phyloP scores from a whole-genome alignment of 1,140 invertebrate genomes.

The Plutomurus gul region DNA sequence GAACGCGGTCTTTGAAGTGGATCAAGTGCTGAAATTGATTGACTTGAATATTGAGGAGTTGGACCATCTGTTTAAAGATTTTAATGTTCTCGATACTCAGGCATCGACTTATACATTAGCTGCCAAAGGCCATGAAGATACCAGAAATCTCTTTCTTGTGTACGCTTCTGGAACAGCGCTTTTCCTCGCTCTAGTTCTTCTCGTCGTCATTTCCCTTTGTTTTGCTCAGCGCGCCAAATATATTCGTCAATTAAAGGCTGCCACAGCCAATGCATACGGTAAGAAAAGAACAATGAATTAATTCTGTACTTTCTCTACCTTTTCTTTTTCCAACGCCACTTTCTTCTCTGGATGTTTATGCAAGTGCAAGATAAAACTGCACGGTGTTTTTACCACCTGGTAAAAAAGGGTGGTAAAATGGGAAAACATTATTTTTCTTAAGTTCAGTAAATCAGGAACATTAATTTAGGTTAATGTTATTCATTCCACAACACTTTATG shows the following conservation, averaged over 20 bases:
- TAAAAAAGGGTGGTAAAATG: too few species aligned
- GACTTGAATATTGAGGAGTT: slow-evolving; percentile 89
- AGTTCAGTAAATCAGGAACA: too few species aligned
- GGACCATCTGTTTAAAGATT: slow-evolving; percentile 87
- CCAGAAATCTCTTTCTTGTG: slow-evolving; percentile 63
- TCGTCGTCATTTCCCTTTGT: slow-evolving; percentile 77
- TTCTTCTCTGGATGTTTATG: too few species aligned
- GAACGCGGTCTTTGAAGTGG: slow-evolving; percentile 67
- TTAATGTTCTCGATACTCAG: slow-evolving; percentile 86
- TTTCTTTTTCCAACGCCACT: too few species aligned
- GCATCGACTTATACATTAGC: slow-evolving; percentile 62
- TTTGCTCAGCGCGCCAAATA: slow-evolving; percentile 81
- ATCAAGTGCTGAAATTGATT: slow-evolving; percentile 78
- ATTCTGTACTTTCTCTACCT: too few species aligned
- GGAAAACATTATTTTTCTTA: too few species aligned
- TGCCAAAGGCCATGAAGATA: slow-evolving; percentile 63
- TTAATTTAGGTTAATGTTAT: too few species aligned
- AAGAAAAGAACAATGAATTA: too few species aligned
- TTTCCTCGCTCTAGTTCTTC: slow-evolving; percentile 75
- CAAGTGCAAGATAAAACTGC: too few species aligned
- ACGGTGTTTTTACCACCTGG: too few species aligned
- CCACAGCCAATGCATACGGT: slow-evolving; percentile 90
- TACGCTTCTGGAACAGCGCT: slow-evolving; percentile 81
- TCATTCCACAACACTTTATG: too few species aligned
- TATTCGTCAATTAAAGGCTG: slow-evolving; percentile 85